Percentiles rank a stretch among this genome's conserved stretches.
Conservation (phyloP, 1,140 invertebrate species). For the Drosophila sucinea region DNA sequence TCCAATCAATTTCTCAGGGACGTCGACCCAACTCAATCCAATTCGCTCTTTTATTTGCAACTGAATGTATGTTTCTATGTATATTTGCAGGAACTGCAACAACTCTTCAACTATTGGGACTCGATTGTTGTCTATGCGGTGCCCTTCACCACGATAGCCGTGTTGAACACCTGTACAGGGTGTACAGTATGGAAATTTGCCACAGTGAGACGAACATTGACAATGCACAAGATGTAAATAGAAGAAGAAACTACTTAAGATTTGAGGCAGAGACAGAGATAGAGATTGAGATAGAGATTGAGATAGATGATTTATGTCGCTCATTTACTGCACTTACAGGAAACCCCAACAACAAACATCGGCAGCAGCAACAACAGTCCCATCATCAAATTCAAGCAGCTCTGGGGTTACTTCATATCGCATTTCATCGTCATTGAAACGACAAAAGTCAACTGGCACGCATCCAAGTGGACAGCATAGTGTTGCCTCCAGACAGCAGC, state of each 20-base stretch:
- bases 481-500: constrained; percentile 45
- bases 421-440: constrained; percentile 60
- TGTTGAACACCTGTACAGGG: constrained; percentile 89
- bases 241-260: neutral
- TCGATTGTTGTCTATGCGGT: constrained; percentile 88
- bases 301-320: too few relatives aligned
- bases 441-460: constrained; percentile 67
- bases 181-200: constrained; percentile 86
- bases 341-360: constrained; percentile 48
- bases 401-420: constrained; percentile 53
- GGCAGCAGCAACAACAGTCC: constrained; percentile 55
- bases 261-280: too few relatives aligned
- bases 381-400: constrained; percentile 58
- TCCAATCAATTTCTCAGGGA: constrained; percentile 2
- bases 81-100: constrained; percentile 83
- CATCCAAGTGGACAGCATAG: constrained; percentile 71
- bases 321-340: constrained; percentile 25
- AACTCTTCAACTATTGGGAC: constrained; percentile 88
- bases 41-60: constrained; percentile 12
- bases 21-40: neutral
- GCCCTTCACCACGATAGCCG: constrained; percentile 88
- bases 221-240: constrained; percentile 80
- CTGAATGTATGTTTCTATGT: constrained; percentile 10
- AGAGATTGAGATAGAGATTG: too few relatives aligned
- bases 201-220: constrained; percentile 84